These are phyloP conservation scores for Chrysopilus asiliformis DNA, from an alignment of 2,888 invertebrate genomes.

Conservation along the genomic window DNA sequence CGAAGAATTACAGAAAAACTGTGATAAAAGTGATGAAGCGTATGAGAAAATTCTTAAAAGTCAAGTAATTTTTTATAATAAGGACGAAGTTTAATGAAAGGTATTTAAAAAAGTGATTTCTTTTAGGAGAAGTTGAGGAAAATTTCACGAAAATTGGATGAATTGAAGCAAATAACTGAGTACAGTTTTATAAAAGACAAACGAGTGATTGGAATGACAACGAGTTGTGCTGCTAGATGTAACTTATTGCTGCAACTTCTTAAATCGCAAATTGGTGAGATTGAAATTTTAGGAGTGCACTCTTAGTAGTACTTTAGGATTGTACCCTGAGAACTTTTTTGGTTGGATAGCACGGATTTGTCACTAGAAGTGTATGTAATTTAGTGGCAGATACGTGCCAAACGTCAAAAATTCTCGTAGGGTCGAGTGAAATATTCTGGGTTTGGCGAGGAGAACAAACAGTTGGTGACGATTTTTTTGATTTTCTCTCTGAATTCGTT, in stretches of 20 bases:
- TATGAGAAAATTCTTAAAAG: slow-evolving; percentile 22
- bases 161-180: slow-evolving; percentile 43
- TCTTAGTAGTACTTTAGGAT: no score
- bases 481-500: no score
- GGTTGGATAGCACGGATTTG: no score
- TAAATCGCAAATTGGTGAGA: slow-evolving; percentile 48
- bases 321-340: no score
- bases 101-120: not conserved
- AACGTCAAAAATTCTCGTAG: no score
- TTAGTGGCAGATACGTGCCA: no score
- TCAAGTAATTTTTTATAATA: slow-evolving; percentile 14
- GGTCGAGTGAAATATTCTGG: no score
- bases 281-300: no score
- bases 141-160: slow-evolving; percentile 36
- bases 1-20: slow-evolving; percentile 23
- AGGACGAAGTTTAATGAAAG: no score
- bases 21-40: slow-evolving; percentile 27
- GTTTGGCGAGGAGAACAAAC: no score
- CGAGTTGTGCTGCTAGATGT: slow-evolving; percentile 58
- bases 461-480: no score
- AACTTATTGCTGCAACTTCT: slow-evolving; percentile 47
- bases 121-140: slow-evolving; percentile 19
- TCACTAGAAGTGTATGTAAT: no score
- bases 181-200: slow-evolving; percentile 40
- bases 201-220: slow-evolving; percentile 60